Conservation (phyloP, 2,888 invertebrate genomes). For the Laothoe populi region DNA sequence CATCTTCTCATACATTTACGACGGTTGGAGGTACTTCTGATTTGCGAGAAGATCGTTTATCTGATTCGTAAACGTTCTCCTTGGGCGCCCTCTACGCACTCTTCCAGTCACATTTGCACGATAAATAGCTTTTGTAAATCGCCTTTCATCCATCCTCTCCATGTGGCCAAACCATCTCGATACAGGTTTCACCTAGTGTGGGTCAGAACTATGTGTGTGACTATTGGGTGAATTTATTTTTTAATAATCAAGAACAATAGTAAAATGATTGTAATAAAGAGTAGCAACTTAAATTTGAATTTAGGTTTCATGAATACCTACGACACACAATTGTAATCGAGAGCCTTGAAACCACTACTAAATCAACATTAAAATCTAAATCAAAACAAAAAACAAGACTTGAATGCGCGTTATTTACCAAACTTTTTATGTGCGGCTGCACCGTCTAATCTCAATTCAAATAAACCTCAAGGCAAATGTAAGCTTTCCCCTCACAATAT, state of each 20-base stretch:
- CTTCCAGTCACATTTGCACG: no score
- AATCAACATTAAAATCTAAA: slow-evolving; percentile 8
- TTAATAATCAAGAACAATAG: background rate
- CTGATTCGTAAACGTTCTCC: no score
- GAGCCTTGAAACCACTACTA: background rate
- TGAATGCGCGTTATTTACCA: slow-evolving; percentile 23
- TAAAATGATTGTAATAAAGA: background rate
- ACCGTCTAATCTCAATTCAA: slow-evolving; percentile 62
- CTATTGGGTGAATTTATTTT: no score
- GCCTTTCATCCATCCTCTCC: no score
- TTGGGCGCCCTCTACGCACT: no score
- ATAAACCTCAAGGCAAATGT: slow-evolving; percentile 61
- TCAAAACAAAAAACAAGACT: background rate
- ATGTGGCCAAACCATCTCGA: no score
- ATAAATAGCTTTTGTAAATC: no score
- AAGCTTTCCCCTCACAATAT: slow-evolving; percentile 64
- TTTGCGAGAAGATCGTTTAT: no score
- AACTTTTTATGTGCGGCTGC: slow-evolving; percentile 48
- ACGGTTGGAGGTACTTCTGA: no score
- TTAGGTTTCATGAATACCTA: background rate
- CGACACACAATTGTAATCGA: background rate
- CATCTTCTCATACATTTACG: no score
- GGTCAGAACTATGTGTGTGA: no score
- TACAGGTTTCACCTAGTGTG: no score
- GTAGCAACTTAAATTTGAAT: background rate